Evolutionary conservation across 2,113 vertebrate genomes (phyloP).

Genomic region (Trichechus manatus): DNA sequence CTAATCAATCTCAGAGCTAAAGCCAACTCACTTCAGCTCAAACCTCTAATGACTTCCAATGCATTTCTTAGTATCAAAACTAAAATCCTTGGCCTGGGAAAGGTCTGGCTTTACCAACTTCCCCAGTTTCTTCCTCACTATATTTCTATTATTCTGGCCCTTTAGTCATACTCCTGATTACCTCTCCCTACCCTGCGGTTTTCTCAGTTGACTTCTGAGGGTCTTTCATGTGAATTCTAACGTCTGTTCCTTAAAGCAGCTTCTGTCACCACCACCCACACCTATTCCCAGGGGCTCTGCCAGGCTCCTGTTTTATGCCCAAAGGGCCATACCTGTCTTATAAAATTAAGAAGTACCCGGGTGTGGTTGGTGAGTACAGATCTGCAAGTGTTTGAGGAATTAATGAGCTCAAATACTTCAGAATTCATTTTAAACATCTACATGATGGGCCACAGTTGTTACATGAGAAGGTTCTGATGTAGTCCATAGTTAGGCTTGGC

Average conservation of each 20-base stretch:
- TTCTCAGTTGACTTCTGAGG: rapidly evolving
- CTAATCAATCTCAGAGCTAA: not conserved
- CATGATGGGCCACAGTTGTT: rapidly evolving
- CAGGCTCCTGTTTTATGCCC: not conserved
- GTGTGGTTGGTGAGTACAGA: rapidly evolving
- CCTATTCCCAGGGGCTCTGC: not conserved
- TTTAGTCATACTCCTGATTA: rapidly evolving
- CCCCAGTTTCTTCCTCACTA: not conserved
- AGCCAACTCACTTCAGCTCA: rapidly evolving
- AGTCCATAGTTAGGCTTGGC: not conserved
- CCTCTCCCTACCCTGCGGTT: rapidly evolving
- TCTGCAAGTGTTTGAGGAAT: not conserved
- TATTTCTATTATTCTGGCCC: not conserved
- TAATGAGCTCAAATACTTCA: not conserved
- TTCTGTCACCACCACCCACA: rapidly evolving
- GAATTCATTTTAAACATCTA: rapidly evolving
- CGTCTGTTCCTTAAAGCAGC: not conserved
- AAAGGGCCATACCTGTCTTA: not conserved
- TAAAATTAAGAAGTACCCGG: rapidly evolving
- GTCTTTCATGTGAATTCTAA: rapidly evolving
- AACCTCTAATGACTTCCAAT: rapidly evolving
- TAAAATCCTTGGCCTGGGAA: rapidly evolving
- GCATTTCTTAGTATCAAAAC: not conserved
- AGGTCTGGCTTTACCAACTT: too few species aligned
- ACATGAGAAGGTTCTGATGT: too few species aligned